A percentile compares a stretch with the other conserved stretches of the same genome.
Evolutionary conservation across 2,113 vertebrate species (phyloP).

Genomic region (Macaca mulatta): DNA sequence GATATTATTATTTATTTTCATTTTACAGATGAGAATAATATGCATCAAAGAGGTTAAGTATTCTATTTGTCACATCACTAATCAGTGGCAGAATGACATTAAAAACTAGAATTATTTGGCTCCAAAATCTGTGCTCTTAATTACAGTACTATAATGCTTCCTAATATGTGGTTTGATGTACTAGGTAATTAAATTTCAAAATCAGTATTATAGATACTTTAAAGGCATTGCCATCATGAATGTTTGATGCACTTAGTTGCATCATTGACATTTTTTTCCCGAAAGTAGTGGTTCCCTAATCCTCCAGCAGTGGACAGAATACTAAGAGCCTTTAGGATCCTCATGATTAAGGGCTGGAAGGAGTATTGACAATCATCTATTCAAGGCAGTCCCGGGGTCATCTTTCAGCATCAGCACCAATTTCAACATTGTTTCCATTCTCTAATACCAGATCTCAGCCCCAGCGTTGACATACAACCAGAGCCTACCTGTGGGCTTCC

Average conservation of each 20-base stretch:
- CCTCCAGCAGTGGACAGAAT: not conserved
- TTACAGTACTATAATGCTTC: fast-evolving
- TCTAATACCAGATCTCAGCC: not conserved
- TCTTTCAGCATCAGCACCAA: not conserved
- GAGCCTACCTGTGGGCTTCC: not conserved
- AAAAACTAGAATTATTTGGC: not conserved
- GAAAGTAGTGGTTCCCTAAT: not conserved
- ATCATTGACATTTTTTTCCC: not conserved
- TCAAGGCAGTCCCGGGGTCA: not conserved
- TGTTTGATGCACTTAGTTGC: no score
- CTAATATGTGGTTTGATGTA: not conserved
- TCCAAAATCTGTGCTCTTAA: not conserved
- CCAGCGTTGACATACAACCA: no score
- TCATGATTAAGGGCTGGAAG: not conserved
- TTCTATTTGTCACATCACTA: not conserved
- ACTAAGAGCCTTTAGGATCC: no score
- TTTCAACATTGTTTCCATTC: not conserved
- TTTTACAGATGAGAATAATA: not conserved
- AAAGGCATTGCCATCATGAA: no score
- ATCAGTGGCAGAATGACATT: not conserved
- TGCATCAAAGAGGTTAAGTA: not conserved
- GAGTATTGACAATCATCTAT: fast-evolving
- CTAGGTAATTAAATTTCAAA: not conserved
- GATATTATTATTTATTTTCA: not conserved
- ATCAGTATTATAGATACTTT: fast-evolving